Evolutionary conservation across 92 coral and sea anemone species (phyloP).

Genomic region (Nematostella vectensis): DNA sequence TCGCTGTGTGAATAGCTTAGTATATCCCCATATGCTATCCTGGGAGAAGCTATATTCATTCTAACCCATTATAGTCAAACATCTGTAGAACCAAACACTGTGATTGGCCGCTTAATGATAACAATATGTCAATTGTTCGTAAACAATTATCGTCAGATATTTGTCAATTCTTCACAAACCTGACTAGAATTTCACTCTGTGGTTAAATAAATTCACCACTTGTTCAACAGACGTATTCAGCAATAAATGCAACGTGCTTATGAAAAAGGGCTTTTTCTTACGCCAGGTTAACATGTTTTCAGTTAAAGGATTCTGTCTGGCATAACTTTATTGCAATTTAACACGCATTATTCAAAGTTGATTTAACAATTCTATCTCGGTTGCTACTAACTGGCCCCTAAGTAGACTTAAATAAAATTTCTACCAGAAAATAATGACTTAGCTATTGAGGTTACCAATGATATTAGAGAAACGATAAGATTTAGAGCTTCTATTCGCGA

Average conservation of each 20-base stretch:
- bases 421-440: constrained; percentile 1
- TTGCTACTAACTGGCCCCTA: constrained; percentile 1
- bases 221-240: too few relatives aligned
- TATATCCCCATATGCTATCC: constrained; percentile 80
- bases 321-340: not conserved
- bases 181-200: not conserved
- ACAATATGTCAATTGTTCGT: constrained; percentile 41
- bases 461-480: too few relatives aligned
- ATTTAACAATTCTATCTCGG: constrained; percentile 1
- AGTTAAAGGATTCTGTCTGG: too few relatives aligned
- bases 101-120: constrained; percentile 20
- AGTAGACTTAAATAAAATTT: constrained; percentile 3
- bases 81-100: constrained; percentile 18
- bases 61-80: constrained; percentile 32
- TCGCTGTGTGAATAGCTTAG: constrained; percentile 61
- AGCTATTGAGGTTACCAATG: too few relatives aligned
- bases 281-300: too few relatives aligned
- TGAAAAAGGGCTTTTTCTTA: too few relatives aligned
- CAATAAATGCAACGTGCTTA: too few relatives aligned
- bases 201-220: too few relatives aligned
- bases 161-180: not conserved
- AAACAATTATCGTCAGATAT: constrained; percentile 22
- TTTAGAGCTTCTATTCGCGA: too few relatives aligned
- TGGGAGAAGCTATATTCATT: constrained; percentile 17
- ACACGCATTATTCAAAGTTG: not conserved